Evolutionary conservation across 2,797 vertebrate species (phyloP).

Genomic region (Poecilia velifera): DNA sequence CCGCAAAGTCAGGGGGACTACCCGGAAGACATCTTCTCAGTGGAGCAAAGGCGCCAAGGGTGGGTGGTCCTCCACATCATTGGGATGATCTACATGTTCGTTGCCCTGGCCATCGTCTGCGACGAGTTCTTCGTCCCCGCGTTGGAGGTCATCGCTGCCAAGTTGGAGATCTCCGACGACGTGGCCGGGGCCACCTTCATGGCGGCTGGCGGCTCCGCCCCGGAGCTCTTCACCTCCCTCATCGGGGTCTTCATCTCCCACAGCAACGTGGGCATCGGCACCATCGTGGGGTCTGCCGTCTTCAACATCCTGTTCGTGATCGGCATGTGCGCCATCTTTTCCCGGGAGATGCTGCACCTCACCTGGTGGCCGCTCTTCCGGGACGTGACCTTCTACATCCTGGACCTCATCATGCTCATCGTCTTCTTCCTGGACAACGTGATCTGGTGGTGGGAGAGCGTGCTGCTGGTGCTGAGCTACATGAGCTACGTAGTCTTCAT

Average conservation of each 20-base stretch:
- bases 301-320: constrained; percentile 97
- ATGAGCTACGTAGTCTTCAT: constrained; percentile 87
- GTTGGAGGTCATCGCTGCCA: constrained; percentile 88
- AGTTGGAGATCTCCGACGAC: constrained; percentile 89
- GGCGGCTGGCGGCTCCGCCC: constrained; percentile 93
- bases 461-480: constrained; percentile 85
- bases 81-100: constrained; percentile 92
- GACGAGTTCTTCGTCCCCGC: constrained; percentile 94
- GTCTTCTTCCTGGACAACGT: constrained; percentile 77
- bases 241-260: constrained; percentile 93
- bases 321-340: constrained; percentile 93
- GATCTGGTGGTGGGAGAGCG: constrained; percentile 93
- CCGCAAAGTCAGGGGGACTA: constrained; percentile 83
- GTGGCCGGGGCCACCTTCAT: constrained; percentile 95
- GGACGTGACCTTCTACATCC: constrained; percentile 90
- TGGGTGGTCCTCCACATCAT: constrained; percentile 88
- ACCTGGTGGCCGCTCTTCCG: constrained; percentile 96
- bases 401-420: constrained; percentile 82
- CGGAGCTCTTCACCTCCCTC: constrained; percentile 94
- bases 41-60: constrained; percentile 87
- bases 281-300: constrained; percentile 93
- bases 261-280: constrained; percentile 94
- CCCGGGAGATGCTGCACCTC: constrained; percentile 88
- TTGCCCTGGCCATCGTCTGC: constrained; percentile 91
- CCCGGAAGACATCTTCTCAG: constrained; percentile 87